Base-by-base conservation (phyloP, 1,140 invertebrate species). In the Anastrepha ludens region DNA sequence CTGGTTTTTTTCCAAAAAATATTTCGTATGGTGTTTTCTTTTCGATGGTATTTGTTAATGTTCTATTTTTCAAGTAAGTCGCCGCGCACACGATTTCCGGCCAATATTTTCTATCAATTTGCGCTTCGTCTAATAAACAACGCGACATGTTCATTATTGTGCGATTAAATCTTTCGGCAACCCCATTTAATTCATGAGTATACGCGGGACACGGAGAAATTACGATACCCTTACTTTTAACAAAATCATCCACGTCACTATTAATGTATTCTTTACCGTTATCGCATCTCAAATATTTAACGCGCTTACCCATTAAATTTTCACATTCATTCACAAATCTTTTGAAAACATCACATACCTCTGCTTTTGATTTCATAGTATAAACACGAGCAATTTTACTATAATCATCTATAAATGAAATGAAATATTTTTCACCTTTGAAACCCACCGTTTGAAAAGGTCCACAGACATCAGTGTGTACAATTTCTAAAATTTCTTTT, bases 301-400 rank as follows among this genome's bases (percentile, higher is more conserved):
- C n/a, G 4, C 13, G 9, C 15, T 62, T 62, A 13, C 60, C 60
- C n/a, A 13, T 62, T 4, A 15, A 17, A n/a, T 62, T 62, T 62
- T 62, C 13, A 17, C 13, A 13, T n/a, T 62, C 13, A 62, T 62
- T 62, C 15, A 62, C 60, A 62, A 13, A 62, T 13, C 15, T 4
- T 5, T 13, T 17, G 13, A 62, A 13, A 62, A 4, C 9, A 17
- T 62, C 60, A n/a, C 5, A 62, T n/a, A 62, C 60, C 15, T 62
- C 1, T 17, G 13, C 60, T 62, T 62, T 62, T 67, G 29, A 64
- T 44, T 87, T 41, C 39, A 70, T 81, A 88, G 94, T 93, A 58
- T 90, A 91, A 50, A 93, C 87, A 87, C 94, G 94, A 17, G 93
- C 90, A 20, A 90, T 89, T 4, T 93, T 93, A 87, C 94, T 94